A percentile compares a stretch with the other conserved stretches of the same genome.
phyloP scores from a whole-genome alignment of 1,140 invertebrate species.

The Dinoponera quadriceps region DNA sequence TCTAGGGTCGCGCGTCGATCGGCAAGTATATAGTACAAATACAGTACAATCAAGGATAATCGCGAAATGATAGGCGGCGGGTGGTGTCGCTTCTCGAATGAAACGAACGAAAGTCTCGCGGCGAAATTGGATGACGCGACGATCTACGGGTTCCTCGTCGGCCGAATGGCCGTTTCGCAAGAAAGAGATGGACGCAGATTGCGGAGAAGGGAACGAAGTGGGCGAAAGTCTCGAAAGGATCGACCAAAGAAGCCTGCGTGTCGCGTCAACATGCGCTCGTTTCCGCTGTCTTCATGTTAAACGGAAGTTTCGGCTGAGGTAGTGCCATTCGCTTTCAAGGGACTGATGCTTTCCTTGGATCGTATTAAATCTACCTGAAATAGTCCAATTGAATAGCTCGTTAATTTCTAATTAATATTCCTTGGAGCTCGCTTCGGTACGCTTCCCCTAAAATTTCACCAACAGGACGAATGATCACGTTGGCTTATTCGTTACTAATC shows the following conservation, averaged over 20 bases:
- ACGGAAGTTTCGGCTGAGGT: constrained; percentile 83
- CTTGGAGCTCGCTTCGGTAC: not conserved
- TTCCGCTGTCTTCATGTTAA: constrained; percentile 67
- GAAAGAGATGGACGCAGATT: constrained; percentile 1
- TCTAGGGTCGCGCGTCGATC: not conserved
- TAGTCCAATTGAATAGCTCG: constrained; percentile 56
- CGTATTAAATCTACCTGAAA: constrained; percentile 83
- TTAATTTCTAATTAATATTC: constrained; percentile 2
- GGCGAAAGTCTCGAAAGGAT: constrained; percentile 3
- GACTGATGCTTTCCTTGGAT: constrained; percentile 81
- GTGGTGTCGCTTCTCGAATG: not conserved
- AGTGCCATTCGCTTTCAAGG: constrained; percentile 82
- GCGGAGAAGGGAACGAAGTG: not conserved
- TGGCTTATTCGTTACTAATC: not conserved
- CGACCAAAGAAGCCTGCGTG: not conserved
- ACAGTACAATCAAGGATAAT: constrained; percentile 14
- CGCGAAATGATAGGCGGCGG: not conserved
- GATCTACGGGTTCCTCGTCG: not conserved
- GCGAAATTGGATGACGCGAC: not conserved
- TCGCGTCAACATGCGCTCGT: not conserved
- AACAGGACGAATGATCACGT: not conserved
- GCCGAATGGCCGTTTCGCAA: constrained; percentile 1
- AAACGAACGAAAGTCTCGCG: not conserved
- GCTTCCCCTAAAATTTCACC: not conserved
- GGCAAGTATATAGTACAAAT: constrained; percentile 31